These are phyloP conservation scores for Festucalex cinctus DNA, from an alignment of 2,113 vertebrate species.

Conservation along the genomic window DNA sequence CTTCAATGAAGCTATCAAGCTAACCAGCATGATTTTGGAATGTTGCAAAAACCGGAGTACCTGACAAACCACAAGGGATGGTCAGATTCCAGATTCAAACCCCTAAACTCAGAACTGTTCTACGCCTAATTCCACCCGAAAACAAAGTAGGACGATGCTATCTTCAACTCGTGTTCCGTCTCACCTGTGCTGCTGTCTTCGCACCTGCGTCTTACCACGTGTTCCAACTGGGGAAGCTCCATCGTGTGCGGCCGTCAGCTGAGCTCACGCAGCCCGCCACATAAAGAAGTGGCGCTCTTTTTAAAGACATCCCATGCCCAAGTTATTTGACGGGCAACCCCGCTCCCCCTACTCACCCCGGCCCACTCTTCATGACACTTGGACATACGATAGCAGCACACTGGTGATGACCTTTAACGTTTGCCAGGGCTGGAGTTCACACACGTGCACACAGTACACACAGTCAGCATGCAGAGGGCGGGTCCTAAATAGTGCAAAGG, in stretches of 20 bases:
- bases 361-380: slow-evolving; percentile 24
- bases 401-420: slow-evolving; percentile 67
- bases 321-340: slow-evolving; percentile 28
- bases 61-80: background rate
- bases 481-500: slow-evolving; percentile 52
- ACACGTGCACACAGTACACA: slow-evolving; percentile 34
- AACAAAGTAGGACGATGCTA: background rate
- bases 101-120: background rate
- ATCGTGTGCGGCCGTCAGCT: slow-evolving; percentile 34
- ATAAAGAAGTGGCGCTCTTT: slow-evolving; percentile 30
- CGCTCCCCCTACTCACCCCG: background rate
- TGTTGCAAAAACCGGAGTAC: background rate
- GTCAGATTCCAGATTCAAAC: background rate
- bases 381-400: slow-evolving; percentile 67
- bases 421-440: slow-evolving; percentile 61
- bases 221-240: slow-evolving; percentile 53
- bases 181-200: slow-evolving; percentile 72
- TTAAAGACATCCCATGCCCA: slow-evolving; percentile 48
- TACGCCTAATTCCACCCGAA: background rate
- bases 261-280: slow-evolving; percentile 9
- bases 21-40: background rate
- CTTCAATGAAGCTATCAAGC: background rate
- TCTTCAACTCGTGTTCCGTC: slow-evolving; percentile 6
- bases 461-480: slow-evolving; percentile 9
- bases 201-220: slow-evolving; percentile 25